Evolutionary conservation across 1,140 invertebrate species (phyloP), one percentile per base, ranked within the genome.

Genomic region (Protaetia brevitarsis): DNA sequence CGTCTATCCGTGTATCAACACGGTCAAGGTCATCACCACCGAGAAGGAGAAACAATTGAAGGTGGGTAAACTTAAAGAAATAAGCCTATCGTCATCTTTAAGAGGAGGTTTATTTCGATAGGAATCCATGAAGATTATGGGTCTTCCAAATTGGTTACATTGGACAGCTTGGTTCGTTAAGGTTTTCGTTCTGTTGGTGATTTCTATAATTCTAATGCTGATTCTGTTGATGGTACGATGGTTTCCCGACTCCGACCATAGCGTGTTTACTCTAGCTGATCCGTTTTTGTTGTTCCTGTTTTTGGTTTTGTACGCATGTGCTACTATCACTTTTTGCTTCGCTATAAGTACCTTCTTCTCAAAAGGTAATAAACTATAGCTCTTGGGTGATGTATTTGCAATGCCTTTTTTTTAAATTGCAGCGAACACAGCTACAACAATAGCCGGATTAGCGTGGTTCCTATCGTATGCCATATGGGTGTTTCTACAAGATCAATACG

Each of bases 121-220:
- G 74, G 74, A 75, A 73, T 45, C 74, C 1, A 75, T 75, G 74
- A 75, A 75, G 69, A 73, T 75, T 11, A 58, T 58, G 56, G 56
- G 56, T 8, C 28, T 58, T 2, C 56, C 56, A 0, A 58, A 58
- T 6, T 58, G 59, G 88, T 70, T 93, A 11, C 90, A 94, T 71
- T 93, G 91, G 89, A 76, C 84, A 2, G 89, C 90, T 1, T 93
- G 91, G 90, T 93, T 91, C 73, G 79, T 88, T 13, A 89, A 92
- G 70, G 86, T 87, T 64, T 87, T 91, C 69, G 76, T 89, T 1
- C 87, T 90, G 72, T 78, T 92, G 0, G 66, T 86, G 0, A 81
- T 90, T 66, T 85, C 85, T 11, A 78, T 82, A 8, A 73, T 82
- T 6, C 77, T 82, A 5, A 66, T 78, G 16, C 71, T 86, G 6